Evolutionary conservation across 2,113 vertebrate genomes (phyloP), one percentile per base, ranked within the genome.

Genomic region (Ursus arctos): DNA sequence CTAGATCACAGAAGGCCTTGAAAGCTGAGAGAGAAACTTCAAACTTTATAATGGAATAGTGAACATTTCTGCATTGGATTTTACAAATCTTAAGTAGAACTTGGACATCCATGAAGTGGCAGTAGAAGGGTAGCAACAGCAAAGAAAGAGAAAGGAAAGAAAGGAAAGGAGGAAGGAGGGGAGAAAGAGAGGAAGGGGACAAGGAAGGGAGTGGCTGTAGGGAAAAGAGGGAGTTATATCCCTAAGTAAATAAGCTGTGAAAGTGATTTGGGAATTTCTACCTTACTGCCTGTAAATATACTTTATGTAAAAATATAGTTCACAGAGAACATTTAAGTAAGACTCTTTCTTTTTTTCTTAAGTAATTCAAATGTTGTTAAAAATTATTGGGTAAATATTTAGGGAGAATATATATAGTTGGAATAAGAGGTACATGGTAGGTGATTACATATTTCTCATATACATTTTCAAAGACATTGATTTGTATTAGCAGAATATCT

Each of bases 321-420:
- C 65, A 97, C 7, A 63, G 77, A 81, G 31, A 72, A 55, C 18
- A 71, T 65, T 43, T 28, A 51, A 69, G 47, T 80, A 90, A 72
- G 77, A 72, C 13, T 55, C 26, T 33, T 63, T 55, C 26, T 33
- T 63, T 40, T 47, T 47, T 88, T 74, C 22, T 71, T 26, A 91
- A 79, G 7, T 61, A 83, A 80, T 57, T 92, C 69, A 61, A 90
- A 81, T 53, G 80, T 11, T 65, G 36, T 88, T 95, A 57, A 95
- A 91, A 81, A 47, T 67, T 71, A 67, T 0, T 67, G 19, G 16
- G 33, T 43, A 77, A 74, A 49, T 57, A 71, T 67, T 83, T 72
- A 69, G 94, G 82, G 31, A 51, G 2, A 80, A 22, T 31, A 65
- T 33, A 91, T 59, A 63, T 69, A 92, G 61, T 19, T 12, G 51